A percentile compares a stretch with the other conserved stretches of the same genome.
Evolutionary conservation across 2,888 invertebrate genomes (phyloP).

Genomic region (Meliscaeva auricollis): DNA sequence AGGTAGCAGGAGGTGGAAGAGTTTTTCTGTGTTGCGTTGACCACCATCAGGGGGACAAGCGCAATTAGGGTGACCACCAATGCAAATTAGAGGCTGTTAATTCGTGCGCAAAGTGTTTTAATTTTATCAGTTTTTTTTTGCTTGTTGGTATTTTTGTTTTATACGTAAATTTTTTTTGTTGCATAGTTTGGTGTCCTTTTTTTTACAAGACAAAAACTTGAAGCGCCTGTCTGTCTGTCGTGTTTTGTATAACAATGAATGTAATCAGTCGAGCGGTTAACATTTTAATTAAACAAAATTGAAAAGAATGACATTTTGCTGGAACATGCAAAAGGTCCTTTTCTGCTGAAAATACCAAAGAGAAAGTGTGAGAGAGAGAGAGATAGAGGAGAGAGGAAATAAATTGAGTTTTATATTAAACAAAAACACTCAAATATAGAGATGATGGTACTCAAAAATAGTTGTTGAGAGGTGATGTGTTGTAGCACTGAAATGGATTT

Average conservation of each 20-base stretch:
- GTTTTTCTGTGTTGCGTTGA: constrained; percentile 12
- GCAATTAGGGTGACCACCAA: constrained; percentile 74
- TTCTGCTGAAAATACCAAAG: not conserved
- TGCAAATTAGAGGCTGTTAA: constrained; percentile 76
- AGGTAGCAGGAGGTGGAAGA: constrained; percentile 1
- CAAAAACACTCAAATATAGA: too few species aligned
- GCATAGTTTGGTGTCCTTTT: constrained; percentile 14
- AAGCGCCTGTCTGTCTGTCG: constrained; percentile 53
- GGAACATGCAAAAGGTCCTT: constrained; percentile 20
- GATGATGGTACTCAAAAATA: too few species aligned
- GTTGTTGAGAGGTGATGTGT: too few species aligned
- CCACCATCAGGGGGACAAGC: constrained; percentile 53
- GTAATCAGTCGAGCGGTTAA: constrained; percentile 62
- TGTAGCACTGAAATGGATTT: too few species aligned
- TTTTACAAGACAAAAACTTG: constrained; percentile 33
- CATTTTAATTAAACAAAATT: constrained; percentile 74
- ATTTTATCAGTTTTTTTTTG: constrained; percentile 42
- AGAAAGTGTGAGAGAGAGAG: not conserved
- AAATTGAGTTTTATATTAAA: too few species aligned
- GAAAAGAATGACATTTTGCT: constrained; percentile 49
- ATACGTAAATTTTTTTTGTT: not conserved
- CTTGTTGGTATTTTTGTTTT: constrained; percentile 24
- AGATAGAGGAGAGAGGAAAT: too few species aligned
- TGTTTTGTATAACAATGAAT: constrained; percentile 62
- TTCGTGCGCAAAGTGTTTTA: constrained; percentile 76